These are phyloP conservation scores for Rhaphigaster nebulosa DNA, from an alignment of 2,888 invertebrate genomes.

Conservation along the genomic window DNA sequence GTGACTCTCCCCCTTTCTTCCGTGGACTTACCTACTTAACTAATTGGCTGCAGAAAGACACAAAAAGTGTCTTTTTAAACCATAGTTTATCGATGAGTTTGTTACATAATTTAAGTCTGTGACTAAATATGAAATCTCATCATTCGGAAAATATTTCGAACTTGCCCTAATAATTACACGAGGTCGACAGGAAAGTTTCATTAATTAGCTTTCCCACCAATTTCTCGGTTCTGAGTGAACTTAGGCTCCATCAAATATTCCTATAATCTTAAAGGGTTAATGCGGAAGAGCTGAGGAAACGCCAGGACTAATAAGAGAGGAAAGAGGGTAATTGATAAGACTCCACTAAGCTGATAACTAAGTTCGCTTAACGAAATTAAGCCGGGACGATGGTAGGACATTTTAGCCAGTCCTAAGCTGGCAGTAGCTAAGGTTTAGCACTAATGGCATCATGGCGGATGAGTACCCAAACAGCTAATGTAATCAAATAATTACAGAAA, in stretches of 20 bases:
- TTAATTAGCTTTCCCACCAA: background rate
- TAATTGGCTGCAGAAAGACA: too few relatives aligned
- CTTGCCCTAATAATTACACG: background rate
- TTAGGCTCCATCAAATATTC: background rate
- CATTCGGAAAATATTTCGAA: too few relatives aligned
- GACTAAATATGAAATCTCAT: too few relatives aligned
- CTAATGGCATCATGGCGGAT: background rate
- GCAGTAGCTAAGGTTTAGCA: constrained; percentile 31
- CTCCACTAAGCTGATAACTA: constrained; percentile 27
- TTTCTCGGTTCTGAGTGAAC: background rate
- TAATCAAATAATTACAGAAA: constrained; percentile 10
- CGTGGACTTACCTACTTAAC: too few relatives aligned
- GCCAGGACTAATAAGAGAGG: constrained; percentile 1
- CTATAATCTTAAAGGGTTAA: constrained; percentile 6
- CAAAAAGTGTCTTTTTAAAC: too few relatives aligned
- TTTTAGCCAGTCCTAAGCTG: background rate
- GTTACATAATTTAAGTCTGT: too few relatives aligned
- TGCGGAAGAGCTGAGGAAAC: background rate
- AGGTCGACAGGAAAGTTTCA: background rate
- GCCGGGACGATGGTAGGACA: background rate
- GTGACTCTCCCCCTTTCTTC: too few relatives aligned
- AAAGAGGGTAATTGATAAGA: constrained; percentile 33
- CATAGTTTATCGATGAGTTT: too few relatives aligned
- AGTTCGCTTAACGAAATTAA: constrained; percentile 45
- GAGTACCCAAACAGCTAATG: background rate